Base-by-base conservation (phyloP, 2,797 vertebrate species). In the Erithacus rubecula region DNA sequence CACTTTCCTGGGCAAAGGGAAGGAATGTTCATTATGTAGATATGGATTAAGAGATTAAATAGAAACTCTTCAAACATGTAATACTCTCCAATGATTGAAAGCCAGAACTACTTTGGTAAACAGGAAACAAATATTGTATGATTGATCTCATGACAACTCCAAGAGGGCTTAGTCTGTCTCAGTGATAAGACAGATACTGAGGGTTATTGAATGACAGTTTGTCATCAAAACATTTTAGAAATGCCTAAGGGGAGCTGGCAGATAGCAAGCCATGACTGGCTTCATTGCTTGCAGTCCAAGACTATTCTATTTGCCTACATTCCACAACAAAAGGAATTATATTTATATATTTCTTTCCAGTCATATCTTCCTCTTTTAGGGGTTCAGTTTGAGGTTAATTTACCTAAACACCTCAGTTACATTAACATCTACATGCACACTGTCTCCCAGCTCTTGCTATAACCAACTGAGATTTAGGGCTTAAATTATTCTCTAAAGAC, bases 381-480 rank as follows among this genome's bases (percentile, higher is more conserved):
- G 76, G 39, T 41, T 41, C 39, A 41, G 39, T 41, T 41, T 56
- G 26, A 56, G 27, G 44, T 76, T 53, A 53, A 58, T 29, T 49
- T 41, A 56, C 18, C 6, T 53, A 49, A 87, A 41, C 34, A 44
- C 4, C 7, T 21, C 14, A 26, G 9, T 58, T 68, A 32, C 4
- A 4, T 15, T 37, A 63, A 10, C 55, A 34, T 12, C 47, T 53
- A 41, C 16, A 46, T 59, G 15, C 4, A 52, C 15, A 41, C 2
- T 13, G 8, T 52, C 30, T 15, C 16, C 24, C 32, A 75, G 19
- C 22, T 70, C 37, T 83, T 41, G 39, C 4, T 39, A 11, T 5
- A 47, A 9, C 5, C 16, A 72, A 2, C 3, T n/a, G 68, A 68
- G 29, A 68, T 52, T 39, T 0, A 68, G 32, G 14, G 3, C 22